Evolutionary conservation across 2,888 invertebrate genomes (phyloP).

Genomic region (Anagyrus pseudococci): DNA sequence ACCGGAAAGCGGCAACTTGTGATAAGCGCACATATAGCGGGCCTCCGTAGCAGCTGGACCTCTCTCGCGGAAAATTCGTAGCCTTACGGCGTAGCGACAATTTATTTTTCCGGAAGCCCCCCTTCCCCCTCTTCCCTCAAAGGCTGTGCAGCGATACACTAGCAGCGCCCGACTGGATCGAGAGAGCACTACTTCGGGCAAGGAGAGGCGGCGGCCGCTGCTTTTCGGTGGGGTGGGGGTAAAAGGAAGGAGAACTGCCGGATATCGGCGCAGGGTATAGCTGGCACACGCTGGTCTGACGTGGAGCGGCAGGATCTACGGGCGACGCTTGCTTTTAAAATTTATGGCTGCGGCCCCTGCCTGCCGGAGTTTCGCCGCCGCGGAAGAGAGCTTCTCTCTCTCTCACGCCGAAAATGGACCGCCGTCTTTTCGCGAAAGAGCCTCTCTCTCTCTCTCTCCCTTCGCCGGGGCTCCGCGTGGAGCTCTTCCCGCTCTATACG

Average conservation of each 20-base stretch:
- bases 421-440: too few species aligned
- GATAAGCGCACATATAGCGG: neutral
- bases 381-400: neutral
- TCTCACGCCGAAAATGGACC: constrained; percentile 13
- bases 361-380: neutral
- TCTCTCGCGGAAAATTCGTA: neutral
- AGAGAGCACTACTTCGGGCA: too few species aligned
- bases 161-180: too few species aligned
- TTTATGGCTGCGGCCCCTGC: constrained; percentile 39
- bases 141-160: neutral
- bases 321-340: constrained; percentile 39
- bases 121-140: neutral
- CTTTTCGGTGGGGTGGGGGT: too few species aligned
- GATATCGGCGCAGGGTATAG: neutral
- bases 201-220: too few species aligned
- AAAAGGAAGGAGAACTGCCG: neutral
- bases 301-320: constrained; percentile 12
- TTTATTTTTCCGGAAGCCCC: constrained; percentile 2
- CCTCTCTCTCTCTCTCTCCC: too few species aligned
- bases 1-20: constrained; percentile 1
- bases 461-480: too few species aligned
- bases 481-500: neutral
- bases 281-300: neutral
- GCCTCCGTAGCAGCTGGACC: neutral
- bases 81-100: constrained; percentile 10